These are phyloP conservation scores for Aphelocoma californica DNA, from an alignment of 2,797 vertebrate species.

Conservation along the genomic window DNA sequence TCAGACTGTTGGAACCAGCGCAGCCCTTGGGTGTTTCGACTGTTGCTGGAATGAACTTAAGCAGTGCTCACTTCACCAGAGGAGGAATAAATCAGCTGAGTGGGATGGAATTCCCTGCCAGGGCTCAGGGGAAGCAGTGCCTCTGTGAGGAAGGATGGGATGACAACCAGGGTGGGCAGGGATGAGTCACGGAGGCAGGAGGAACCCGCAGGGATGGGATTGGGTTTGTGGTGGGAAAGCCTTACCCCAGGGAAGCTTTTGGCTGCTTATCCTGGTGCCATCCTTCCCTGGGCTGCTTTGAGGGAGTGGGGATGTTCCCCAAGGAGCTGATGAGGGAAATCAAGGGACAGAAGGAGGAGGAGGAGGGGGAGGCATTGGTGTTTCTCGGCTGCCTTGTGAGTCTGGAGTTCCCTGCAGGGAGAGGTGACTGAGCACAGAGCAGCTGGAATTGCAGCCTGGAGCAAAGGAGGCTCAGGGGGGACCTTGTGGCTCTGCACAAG, in stretches of 20 bases:
- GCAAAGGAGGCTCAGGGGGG: not conserved
- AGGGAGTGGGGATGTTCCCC: not conserved
- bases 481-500: not conserved
- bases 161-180: not conserved
- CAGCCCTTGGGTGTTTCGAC: not conserved
- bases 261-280: not conserved
- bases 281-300: not conserved
- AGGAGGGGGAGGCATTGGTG: not conserved
- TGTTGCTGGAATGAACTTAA: conserved; percentile 17
- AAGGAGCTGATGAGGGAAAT: not conserved
- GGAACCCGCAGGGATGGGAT: not conserved
- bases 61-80: not conserved
- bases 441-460: not conserved
- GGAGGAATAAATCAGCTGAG: conserved; percentile 8
- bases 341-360: not conserved
- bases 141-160: not conserved
- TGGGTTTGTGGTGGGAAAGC: not conserved
- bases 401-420: not conserved
- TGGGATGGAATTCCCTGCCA: not conserved
- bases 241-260: not conserved
- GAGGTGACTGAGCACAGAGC: not conserved
- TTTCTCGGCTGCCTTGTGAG: not conserved
- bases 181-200: not conserved
- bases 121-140: not conserved
- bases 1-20: not conserved